Percentiles rank a stretch among this genome's conserved stretches.
Conservation (phyloP, 2,797 vertebrate genomes). For the Pogonophryne albipinna region DNA sequence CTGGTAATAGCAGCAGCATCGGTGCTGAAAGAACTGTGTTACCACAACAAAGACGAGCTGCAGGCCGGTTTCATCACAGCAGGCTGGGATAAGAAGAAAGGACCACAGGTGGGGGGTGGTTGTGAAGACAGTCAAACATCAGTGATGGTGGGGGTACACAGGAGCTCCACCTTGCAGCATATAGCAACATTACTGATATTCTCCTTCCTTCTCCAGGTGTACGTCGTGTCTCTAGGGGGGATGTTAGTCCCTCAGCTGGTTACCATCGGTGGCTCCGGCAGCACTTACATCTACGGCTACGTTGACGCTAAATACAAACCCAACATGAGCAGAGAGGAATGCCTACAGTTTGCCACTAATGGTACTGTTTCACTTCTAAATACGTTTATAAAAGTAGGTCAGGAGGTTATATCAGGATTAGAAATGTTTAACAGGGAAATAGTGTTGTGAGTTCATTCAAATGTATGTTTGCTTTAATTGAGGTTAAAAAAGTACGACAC, state of each 20-base stretch:
- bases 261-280: constrained; percentile 89
- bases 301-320: constrained; percentile 88
- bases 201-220: constrained; percentile 68
- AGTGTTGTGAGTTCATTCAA: not conserved
- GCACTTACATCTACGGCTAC: constrained; percentile 89
- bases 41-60: constrained; percentile 88
- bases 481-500: no score
- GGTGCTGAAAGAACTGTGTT: constrained; percentile 86
- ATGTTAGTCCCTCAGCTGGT: constrained; percentile 88
- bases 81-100: constrained; percentile 88
- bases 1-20: constrained; percentile 88
- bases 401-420: not conserved
- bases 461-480: no score
- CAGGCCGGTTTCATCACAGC: constrained; percentile 89
- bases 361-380: constrained; percentile 72
- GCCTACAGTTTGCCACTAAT: constrained; percentile 85
- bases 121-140: not conserved
- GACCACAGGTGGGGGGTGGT: constrained; percentile 84
- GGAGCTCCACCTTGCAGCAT: not conserved
- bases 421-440: not conserved
- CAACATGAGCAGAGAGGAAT: constrained; percentile 88
- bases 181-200: not conserved
- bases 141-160: not conserved
- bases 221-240: constrained; percentile 85
- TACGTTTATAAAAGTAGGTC: not conserved